These are phyloP conservation scores for Caenorhabditis sp. DNA, from an alignment of 2,888 invertebrate genomes.

Conservation along the genomic window DNA sequence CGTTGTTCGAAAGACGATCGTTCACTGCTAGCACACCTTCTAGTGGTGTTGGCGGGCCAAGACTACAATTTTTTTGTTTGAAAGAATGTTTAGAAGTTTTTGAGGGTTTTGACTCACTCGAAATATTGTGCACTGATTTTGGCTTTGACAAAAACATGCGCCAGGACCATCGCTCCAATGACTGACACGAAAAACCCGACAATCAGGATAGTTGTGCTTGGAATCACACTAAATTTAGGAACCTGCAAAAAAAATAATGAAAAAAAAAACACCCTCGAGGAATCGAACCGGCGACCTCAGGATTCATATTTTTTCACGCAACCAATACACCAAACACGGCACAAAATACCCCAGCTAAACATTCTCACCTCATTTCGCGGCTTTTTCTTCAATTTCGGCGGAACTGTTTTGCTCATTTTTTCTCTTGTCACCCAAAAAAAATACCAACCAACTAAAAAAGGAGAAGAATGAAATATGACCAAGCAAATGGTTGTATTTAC, in stretches of 20 bases:
- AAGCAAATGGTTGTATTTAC: slow-evolving; percentile 6
- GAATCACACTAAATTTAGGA: not conserved
- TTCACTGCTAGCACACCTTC: slow-evolving; percentile 38
- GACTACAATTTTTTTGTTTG: slow-evolving; percentile 13
- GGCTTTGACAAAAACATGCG: slow-evolving; percentile 20
- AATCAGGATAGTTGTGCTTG: not conserved
- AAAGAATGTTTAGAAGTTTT: not conserved
- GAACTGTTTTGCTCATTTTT: not conserved
- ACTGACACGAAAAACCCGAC: slow-evolving; percentile 17
- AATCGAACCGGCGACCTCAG: too few relatives aligned
- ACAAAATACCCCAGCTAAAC: too few relatives aligned
- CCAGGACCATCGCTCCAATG: slow-evolving; percentile 22
- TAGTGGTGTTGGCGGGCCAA: slow-evolving; percentile 18
- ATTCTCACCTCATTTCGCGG: not conserved
- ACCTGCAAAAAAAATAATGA: too few relatives aligned
- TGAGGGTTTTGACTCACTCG: slow-evolving; percentile 24
- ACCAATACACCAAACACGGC: too few relatives aligned
- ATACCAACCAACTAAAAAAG: not conserved
- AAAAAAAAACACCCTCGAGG: too few relatives aligned
- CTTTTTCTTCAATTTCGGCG: not conserved
- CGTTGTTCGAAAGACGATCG: slow-evolving; percentile 26
- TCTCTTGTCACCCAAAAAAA: not conserved
- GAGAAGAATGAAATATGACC: slow-evolving; percentile 10
- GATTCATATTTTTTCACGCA: too few relatives aligned
- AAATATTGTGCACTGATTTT: slow-evolving; percentile 24